phyloP scores from a whole-genome alignment of 2,797 vertebrate genomes.

The Micromesistius poutassou region DNA sequence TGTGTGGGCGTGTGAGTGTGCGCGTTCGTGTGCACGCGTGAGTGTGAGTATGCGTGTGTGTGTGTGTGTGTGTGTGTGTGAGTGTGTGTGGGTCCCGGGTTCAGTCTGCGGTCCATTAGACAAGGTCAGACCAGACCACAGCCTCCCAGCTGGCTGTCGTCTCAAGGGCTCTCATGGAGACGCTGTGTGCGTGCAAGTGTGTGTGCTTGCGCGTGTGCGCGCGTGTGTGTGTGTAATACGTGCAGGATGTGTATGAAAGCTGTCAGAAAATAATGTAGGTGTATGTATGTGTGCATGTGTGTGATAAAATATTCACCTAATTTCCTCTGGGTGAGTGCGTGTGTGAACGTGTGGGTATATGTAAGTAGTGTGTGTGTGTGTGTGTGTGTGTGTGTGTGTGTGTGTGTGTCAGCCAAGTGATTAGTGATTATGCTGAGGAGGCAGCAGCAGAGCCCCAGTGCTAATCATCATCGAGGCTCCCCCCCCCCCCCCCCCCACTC shows the following conservation, averaged over 20 bases:
- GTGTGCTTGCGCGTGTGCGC: constrained; percentile 17
- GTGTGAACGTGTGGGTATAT: constrained; percentile 18
- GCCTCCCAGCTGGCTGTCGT: constrained; percentile 55
- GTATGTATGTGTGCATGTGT: neutral
- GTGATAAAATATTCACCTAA: constrained; percentile 1
- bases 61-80: neutral
- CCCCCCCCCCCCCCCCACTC: constrained; percentile 32
- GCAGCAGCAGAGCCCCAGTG: constrained; percentile 62
- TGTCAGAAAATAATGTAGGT: neutral
- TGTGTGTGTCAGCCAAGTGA: constrained; percentile 54
- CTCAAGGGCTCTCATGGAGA: constrained; percentile 51
- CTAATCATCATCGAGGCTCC: constrained; percentile 64
- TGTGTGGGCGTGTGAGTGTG: neutral
- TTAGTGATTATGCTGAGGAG: constrained; percentile 74
- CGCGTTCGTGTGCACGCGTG: neutral
- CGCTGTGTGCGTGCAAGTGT: constrained; percentile 7
- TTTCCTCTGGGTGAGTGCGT: constrained; percentile 1
- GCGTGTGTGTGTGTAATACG: constrained; percentile 17
- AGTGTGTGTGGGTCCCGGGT: constrained; percentile 28
- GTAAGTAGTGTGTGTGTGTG: constrained; percentile 42
- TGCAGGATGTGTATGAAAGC: constrained; percentile 2
- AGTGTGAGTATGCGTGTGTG: neutral
- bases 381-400: constrained; percentile 29
- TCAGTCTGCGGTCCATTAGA: constrained; percentile 69
- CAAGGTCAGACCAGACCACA: constrained; percentile 63